phyloP scores from a whole-genome alignment of 2,888 invertebrate genomes.

The Gymnoscelis rufifasciata region DNA sequence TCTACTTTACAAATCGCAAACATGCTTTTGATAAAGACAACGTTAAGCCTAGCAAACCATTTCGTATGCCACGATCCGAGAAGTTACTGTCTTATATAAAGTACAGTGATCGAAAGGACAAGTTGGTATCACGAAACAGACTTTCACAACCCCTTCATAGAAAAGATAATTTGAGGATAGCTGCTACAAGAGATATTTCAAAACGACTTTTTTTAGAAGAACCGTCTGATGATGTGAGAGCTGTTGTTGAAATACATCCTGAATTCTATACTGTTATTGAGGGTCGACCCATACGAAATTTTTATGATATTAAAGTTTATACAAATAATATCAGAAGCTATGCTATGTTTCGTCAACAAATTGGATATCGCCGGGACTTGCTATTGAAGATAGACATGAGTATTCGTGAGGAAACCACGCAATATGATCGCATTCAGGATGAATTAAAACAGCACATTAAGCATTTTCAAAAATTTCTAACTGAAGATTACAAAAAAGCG shows the following conservation, averaged over 20 bases:
- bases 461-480: conserved; percentile 67
- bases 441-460: conserved; percentile 62
- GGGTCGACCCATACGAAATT: conserved; percentile 79
- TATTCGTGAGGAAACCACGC: conserved; percentile 50
- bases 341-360: conserved; percentile 71
- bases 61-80: conserved; percentile 61
- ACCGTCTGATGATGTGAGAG: conserved; percentile 74
- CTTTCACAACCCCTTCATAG: conserved; percentile 52
- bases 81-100: conserved; percentile 68
- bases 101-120: conserved; percentile 65
- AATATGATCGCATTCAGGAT: conserved; percentile 49
- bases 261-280: conserved; percentile 81
- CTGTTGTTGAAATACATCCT: conserved; percentile 82
- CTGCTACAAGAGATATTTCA: conserved; percentile 74
- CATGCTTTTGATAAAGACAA: conserved; percentile 44
- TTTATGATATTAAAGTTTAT: conserved; percentile 79
- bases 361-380: conserved; percentile 65
- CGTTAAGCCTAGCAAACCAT: conserved; percentile 47
- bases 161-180: conserved; percentile 64
- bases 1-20: conserved; percentile 66
- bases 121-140: conserved; percentile 44
- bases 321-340: conserved; percentile 73
- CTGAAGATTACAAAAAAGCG: conserved; percentile 69
- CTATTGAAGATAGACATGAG: conserved; percentile 60
- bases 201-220: conserved; percentile 78